Conservation (phyloP, 2,888 invertebrate species). For the Onthophagus sagittarius region DNA sequence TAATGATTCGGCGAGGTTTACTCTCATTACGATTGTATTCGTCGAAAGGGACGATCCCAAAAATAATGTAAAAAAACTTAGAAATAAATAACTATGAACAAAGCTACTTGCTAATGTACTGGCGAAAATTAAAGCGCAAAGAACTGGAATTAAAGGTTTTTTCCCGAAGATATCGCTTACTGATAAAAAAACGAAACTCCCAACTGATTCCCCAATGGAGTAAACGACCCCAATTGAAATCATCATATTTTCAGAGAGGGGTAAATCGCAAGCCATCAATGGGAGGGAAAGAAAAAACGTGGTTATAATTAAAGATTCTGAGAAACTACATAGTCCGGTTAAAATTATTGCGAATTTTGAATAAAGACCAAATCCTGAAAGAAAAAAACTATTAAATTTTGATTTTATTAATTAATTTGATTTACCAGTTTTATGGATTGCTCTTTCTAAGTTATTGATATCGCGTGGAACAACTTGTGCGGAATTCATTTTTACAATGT, state of each 20-base stretch:
- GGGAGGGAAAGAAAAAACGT: conserved; percentile 39
- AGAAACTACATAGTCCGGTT: conserved; percentile 34
- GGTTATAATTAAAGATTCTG: conserved; percentile 35
- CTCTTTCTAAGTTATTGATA: conserved; percentile 16
- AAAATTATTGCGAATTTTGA: conserved; percentile 40
- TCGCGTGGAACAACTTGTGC: not conserved
- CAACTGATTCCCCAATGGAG: conserved; percentile 40
- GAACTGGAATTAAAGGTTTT: conserved; percentile 41
- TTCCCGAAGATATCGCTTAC: conserved; percentile 46
- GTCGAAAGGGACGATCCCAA: conserved; percentile 47
- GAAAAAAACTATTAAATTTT: not conserved
- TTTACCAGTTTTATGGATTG: conserved; percentile 20
- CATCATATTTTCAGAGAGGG: conserved; percentile 26
- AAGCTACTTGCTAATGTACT: conserved; percentile 45
- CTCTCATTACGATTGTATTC: conserved; percentile 40
- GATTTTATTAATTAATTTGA: not conserved
- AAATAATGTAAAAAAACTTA: conserved; percentile 43
- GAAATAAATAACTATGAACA: conserved; percentile 41
- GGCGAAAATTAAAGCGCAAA: conserved; percentile 44
- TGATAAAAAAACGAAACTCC: conserved; percentile 41
- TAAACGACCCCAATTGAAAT: conserved; percentile 32
- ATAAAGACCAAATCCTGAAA: conserved; percentile 44
- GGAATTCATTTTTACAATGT: not conserved
- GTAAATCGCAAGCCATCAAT: conserved; percentile 38
- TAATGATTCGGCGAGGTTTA: conserved; percentile 47